Conservation (phyloP, 2,113 vertebrate genomes). For the Typhlomys cinereus region DNA sequence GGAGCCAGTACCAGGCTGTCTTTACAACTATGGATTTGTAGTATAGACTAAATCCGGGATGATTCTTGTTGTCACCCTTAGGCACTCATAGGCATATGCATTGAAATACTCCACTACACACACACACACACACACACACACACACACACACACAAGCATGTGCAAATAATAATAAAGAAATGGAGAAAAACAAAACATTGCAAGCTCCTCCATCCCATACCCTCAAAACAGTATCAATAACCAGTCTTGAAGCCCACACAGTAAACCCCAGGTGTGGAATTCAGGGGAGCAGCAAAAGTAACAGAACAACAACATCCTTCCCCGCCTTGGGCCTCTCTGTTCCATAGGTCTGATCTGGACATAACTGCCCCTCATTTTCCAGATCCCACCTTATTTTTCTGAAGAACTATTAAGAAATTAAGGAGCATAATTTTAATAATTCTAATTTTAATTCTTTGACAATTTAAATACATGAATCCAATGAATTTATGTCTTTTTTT, state of each 20-base stretch:
- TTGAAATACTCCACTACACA: no score
- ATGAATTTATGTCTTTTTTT: no score
- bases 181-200: not conserved
- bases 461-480: no score
- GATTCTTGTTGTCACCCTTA: no score
- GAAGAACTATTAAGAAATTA: no score
- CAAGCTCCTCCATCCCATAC: not conserved
- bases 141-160: not conserved
- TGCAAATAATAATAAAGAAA: not conserved
- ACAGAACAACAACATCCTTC: not conserved
- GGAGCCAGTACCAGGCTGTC: no score
- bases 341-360: not conserved
- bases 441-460: no score
- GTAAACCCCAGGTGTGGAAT: not conserved
- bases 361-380: not conserved
- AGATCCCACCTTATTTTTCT: not conserved
- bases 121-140: not conserved
- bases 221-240: accelerated
- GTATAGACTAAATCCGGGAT: no score
- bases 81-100: no score
- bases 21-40: no score
- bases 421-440: no score
- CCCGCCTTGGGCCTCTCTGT: accelerated
- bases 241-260: not conserved
- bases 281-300: not conserved